These are phyloP conservation scores for Chaetodon auriga DNA, from an alignment of 2,113 vertebrate genomes.

Conservation along the genomic window DNA sequence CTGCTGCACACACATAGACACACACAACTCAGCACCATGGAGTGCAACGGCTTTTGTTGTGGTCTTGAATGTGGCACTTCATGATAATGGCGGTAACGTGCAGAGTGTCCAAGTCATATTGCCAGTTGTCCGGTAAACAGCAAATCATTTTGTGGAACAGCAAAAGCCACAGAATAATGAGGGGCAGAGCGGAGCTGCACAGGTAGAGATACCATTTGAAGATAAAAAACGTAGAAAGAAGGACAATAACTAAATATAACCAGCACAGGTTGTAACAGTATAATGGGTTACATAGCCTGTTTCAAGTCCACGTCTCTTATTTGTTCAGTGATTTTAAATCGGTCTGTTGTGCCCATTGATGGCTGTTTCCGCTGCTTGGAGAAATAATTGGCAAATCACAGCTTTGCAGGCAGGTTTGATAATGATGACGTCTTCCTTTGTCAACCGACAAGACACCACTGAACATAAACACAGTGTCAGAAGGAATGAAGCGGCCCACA, in stretches of 20 bases:
- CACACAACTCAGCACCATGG: slow-evolving; percentile 1
- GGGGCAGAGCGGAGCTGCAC: not conserved
- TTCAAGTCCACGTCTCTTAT: not conserved
- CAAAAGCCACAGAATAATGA: slow-evolving; percentile 12
- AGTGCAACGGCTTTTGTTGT: slow-evolving; percentile 31
- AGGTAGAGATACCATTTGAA: slow-evolving; percentile 15
- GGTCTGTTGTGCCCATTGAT: not conserved
- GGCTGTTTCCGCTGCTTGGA: not conserved
- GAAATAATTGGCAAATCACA: no score
- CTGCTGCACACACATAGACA: slow-evolving; percentile 28
- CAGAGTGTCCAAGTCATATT: slow-evolving; percentile 24
- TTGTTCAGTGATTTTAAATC: not conserved
- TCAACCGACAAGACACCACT: not conserved
- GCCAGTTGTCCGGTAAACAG: slow-evolving; percentile 29
- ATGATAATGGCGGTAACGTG: slow-evolving; percentile 44
- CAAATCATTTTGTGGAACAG: slow-evolving; percentile 37
- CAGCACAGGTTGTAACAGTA: not conserved
- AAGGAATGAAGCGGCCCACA: not conserved
- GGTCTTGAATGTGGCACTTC: slow-evolving; percentile 39
- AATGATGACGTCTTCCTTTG: not conserved
- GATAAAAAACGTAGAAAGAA: slow-evolving; percentile 5
- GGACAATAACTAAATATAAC: not conserved
- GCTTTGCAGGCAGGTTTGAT: not conserved
- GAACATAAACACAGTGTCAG: not conserved
- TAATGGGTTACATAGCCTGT: not conserved